These are phyloP conservation scores for Diploscapter pachys DNA, from an alignment of 1,140 invertebrate genomes.

Conservation along the genomic window DNA sequence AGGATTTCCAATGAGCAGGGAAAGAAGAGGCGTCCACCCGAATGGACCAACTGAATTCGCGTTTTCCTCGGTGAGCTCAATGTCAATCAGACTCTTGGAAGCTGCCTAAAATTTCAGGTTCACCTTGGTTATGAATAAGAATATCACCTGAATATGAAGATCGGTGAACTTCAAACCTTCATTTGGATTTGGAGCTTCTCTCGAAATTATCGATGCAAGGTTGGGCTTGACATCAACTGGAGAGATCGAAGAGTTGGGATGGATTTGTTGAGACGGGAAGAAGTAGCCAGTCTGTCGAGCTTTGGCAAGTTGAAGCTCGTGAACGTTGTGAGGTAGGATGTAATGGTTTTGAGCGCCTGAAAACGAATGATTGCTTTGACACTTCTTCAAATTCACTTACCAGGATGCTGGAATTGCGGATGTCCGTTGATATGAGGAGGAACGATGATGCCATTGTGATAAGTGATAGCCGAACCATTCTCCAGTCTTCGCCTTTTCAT, in stretches of 20 bases:
- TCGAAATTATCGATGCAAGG: constrained; percentile 12
- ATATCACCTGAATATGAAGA: too few species aligned
- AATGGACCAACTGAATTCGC: background rate
- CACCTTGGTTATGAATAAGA: too few species aligned
- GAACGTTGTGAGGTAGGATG: too few species aligned
- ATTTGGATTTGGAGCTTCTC: constrained; percentile 14
- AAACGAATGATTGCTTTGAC: background rate
- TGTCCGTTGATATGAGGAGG: background rate
- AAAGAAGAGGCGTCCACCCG: constrained; percentile 3
- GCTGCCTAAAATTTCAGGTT: too few species aligned
- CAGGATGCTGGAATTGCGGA: background rate
- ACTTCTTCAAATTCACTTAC: background rate
- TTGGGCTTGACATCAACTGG: background rate
- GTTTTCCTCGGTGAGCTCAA: background rate
- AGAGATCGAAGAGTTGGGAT: background rate
- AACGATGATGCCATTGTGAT: background rate
- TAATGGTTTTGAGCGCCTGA: too few species aligned
- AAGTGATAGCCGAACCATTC: too few species aligned
- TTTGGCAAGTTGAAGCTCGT: too few species aligned
- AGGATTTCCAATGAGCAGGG: background rate
- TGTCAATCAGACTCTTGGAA: too few species aligned
- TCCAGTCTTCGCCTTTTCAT: too few species aligned
- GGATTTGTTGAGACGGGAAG: background rate
- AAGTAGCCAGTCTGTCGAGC: background rate
- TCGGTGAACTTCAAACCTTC: background rate